Evolutionary conservation across 92 coral and sea anemone genomes (phyloP), one percentile per base, ranked within the genome.

Genomic region (Zoanthus gigantus): DNA sequence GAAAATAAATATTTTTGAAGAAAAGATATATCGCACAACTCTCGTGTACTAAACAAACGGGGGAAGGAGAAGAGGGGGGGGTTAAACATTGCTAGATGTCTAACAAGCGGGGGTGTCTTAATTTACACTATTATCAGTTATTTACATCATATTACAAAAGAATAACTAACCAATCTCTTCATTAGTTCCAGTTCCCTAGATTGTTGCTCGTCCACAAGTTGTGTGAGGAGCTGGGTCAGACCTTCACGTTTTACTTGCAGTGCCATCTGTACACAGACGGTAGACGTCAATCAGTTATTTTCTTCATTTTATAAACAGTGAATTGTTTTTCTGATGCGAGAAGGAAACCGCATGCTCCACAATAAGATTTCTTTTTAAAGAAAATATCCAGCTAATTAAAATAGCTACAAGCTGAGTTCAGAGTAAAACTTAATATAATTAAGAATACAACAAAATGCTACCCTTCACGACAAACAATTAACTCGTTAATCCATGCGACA

Each of bases 111-210:
- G 4, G 42, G 42, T 2, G 42, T 37, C 4, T 37, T 2, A 2
- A 37, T 37, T 37, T 37, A 2, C 42, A 37, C 42, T 37, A 37
- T 37, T 1, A 37, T 37, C 6, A 11, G 11, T 17, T 63, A 23
- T 7, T n/a, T 63, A 69, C 74, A 16, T 10, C 18, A 30, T 13
- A n/a, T 30, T 1, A 30, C n/a, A 65, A 60, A 46, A 34, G 12
- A 46, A 30, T 5, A n/a, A 53, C 97, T 80, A 84, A 97, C 99
- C 93, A 97, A 88, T 87, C 99, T 93, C 66, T 91, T 93, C 92
- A 94, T 94, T 42, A 97, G 93, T 78, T 95, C 97, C 61, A 90
- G 92, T 88, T 97, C 99, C 84, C 99, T 47, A 79, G 90, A 88
- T 57, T 92, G 96, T 73, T 96, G 98, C 79, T 97, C 98, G 31